These are phyloP conservation scores for Cremastobaeus sp. DNA, from an alignment of 2,888 invertebrate genomes.

Conservation along the genomic window DNA sequence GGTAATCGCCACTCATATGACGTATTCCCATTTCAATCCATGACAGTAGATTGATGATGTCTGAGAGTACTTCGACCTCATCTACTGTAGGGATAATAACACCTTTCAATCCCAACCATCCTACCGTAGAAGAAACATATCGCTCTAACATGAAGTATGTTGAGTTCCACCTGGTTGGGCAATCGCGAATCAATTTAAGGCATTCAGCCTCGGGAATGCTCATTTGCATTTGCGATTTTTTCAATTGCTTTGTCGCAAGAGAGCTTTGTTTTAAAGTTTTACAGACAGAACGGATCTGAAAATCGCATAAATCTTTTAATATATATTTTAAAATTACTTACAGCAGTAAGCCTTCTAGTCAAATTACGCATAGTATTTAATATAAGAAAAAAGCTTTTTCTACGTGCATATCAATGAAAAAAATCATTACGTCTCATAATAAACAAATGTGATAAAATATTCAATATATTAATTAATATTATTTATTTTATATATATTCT, in stretches of 20 bases:
- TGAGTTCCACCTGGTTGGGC: slow-evolving; percentile 20
- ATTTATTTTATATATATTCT: too few relatives aligned
- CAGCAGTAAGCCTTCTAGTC: too few relatives aligned
- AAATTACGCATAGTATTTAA: too few relatives aligned
- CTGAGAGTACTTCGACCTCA: background rate
- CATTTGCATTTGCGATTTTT: slow-evolving; percentile 6
- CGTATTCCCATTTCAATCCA: slow-evolving; percentile 7
- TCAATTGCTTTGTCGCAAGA: slow-evolving; percentile 1
- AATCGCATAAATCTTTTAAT: background rate
- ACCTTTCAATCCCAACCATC: too few relatives aligned
- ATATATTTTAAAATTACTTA: too few relatives aligned
- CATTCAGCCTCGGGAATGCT: background rate
- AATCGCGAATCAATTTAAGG: slow-evolving; percentile 10
- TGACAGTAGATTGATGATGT: background rate
- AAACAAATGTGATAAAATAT: too few relatives aligned
- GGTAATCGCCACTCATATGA: slow-evolving; percentile 15
- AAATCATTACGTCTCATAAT: too few relatives aligned
- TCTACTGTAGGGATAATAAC: too few relatives aligned
- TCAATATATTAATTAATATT: too few relatives aligned
- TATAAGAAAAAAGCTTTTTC: too few relatives aligned
- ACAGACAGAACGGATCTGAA: slow-evolving; percentile 9
- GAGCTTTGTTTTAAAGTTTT: background rate
- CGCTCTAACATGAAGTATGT: slow-evolving; percentile 14
- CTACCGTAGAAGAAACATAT: slow-evolving; percentile 7
- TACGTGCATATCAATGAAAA: too few relatives aligned